A percentile compares a stretch with the other conserved stretches of the same genome.
phyloP scores from a whole-genome alignment of 2,797 vertebrate species.

The Malurus leucopterus region DNA sequence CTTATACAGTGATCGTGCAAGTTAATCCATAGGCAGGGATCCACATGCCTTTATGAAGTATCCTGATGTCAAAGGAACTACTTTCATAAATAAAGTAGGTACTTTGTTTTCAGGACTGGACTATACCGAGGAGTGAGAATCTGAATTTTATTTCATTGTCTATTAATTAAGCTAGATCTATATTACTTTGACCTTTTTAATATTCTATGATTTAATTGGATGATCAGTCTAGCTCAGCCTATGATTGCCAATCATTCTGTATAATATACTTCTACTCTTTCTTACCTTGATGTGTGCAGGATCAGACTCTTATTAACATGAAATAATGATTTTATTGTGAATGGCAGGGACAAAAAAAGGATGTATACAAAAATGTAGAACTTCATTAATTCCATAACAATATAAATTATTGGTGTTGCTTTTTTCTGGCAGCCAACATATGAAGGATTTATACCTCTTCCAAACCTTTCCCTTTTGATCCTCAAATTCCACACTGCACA shows the following conservation, averaged over 20 bases:
- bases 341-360: neutral
- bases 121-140: slow-evolving; percentile 49
- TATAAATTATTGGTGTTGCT: neutral
- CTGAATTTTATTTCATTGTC: slow-evolving; percentile 73
- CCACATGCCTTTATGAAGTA: neutral
- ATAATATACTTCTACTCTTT: slow-evolving; percentile 52
- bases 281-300: neutral
- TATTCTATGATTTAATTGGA: slow-evolving; percentile 77
- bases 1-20: neutral
- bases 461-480: neutral
- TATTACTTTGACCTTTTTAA: slow-evolving; percentile 80
- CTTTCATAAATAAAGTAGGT: slow-evolving; percentile 37
- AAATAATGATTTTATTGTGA: slow-evolving; percentile 15
- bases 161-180: slow-evolving; percentile 72
- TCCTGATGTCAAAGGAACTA: slow-evolving; percentile 54
- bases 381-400: neutral
- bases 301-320: slow-evolving; percentile 14
- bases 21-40: neutral
- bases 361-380: neutral
- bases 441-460: neutral
- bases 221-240: slow-evolving; percentile 64
- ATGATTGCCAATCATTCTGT: slow-evolving; percentile 64
- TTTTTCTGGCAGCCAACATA: neutral
- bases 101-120: slow-evolving; percentile 38
- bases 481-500: neutral